A percentile compares a stretch with the other conserved stretches of the same genome.
Conservation (phyloP, 2,113 vertebrate genomes). For the Phaethornis superciliosus region DNA sequence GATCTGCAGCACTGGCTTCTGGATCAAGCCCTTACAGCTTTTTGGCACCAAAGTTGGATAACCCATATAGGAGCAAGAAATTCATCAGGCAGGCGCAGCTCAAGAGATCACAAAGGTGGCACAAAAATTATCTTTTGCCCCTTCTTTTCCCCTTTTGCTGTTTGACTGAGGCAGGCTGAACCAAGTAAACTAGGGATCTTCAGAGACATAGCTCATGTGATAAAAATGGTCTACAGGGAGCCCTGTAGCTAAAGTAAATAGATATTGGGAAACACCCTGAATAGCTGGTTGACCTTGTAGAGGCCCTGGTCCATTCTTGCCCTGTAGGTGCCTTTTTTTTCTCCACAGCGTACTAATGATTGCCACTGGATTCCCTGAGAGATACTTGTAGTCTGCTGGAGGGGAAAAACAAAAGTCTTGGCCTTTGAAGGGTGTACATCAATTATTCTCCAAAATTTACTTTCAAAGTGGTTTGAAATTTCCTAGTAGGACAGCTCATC, state of each 20-base stretch:
- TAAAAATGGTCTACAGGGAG: background rate
- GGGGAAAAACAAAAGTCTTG: background rate
- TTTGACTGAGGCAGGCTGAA: background rate
- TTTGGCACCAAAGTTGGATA: background rate
- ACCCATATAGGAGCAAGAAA: background rate
- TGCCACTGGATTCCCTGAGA: background rate
- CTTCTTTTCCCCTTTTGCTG: background rate
- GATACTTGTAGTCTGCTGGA: background rate
- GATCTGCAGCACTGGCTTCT: background rate
- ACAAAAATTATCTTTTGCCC: background rate
- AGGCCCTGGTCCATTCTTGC: background rate
- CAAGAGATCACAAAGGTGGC: background rate
- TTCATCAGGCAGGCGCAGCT: background rate
- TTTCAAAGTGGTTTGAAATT: slow-evolving; percentile 13
- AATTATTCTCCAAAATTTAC: slow-evolving; percentile 4
- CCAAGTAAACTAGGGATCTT: background rate
- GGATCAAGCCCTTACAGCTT: background rate
- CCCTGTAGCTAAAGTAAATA: slow-evolving; percentile 23
- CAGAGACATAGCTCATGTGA: background rate
- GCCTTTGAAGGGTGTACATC: background rate
- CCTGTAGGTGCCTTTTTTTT: background rate
- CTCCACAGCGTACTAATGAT: background rate
- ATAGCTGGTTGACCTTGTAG: background rate
- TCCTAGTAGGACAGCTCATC: background rate
- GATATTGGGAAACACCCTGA: background rate